Conservation (phyloP, 2,113 vertebrate genomes). For the Chaetorhynchus papuensis region DNA sequence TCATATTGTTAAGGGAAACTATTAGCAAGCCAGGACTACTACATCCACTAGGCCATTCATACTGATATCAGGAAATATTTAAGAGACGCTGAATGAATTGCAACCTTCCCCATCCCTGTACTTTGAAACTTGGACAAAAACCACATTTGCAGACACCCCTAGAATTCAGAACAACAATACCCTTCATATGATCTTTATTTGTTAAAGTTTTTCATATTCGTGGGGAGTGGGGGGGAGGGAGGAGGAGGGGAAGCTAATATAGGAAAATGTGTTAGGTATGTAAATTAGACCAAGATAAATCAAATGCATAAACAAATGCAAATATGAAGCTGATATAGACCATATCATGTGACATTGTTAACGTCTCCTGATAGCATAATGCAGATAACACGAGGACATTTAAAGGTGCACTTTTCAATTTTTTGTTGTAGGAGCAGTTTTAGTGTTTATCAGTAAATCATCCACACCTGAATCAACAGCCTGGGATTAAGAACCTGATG, state of each 20-base stretch:
- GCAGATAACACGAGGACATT: background rate
- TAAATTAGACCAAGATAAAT: background rate
- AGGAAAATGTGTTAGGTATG: background rate
- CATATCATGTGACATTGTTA: background rate
- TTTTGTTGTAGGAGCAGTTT: background rate
- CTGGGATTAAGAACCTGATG: background rate
- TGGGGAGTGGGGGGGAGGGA: accelerated
- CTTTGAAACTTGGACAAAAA: background rate
- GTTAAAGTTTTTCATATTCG: background rate
- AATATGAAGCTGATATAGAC: background rate
- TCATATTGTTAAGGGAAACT: background rate
- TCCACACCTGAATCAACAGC: background rate
- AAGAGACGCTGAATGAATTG: background rate
- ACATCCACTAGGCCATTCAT: background rate
- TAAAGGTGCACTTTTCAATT: background rate
- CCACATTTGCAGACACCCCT: background rate
- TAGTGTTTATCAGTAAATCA: background rate
- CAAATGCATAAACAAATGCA: background rate
- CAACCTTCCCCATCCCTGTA: background rate
- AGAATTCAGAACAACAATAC: background rate
- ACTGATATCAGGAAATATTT: background rate
- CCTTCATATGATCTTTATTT: background rate
- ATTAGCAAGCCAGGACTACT: background rate
- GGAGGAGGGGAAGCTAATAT: background rate
- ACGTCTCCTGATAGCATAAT: background rate